A percentile compares a stretch with the other conserved stretches of the same genome.
Conservation (phyloP, 2,797 vertebrate genomes). For the Sebastes wilsoni region DNA sequence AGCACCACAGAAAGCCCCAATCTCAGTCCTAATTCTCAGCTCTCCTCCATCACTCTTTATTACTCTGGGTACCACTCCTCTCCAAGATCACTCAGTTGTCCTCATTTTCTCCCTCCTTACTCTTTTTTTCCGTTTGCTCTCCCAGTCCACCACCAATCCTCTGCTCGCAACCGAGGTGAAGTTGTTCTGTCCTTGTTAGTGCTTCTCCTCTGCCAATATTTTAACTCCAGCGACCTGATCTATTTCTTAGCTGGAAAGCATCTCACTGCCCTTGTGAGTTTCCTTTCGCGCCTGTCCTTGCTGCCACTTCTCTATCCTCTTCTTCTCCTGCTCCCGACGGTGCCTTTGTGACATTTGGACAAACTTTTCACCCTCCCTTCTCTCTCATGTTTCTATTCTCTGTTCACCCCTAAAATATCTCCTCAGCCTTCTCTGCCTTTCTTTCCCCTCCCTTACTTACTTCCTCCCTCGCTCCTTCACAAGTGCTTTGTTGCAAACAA, state of each 20-base stretch:
- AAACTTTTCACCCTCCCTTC: constrained; percentile 28
- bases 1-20: not conserved
- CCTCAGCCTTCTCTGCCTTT: constrained; percentile 8
- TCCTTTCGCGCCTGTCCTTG: not conserved
- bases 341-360: constrained; percentile 42
- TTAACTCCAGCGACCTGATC: constrained; percentile 7
- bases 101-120: constrained; percentile 30
- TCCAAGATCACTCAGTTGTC: constrained; percentile 12
- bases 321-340: constrained; percentile 1
- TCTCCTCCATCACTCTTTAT: constrained; percentile 1
- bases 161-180: constrained; percentile 24
- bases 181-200: constrained; percentile 16
- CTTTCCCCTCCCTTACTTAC: not conserved
- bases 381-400: constrained; percentile 12
- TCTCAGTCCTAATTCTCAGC: constrained; percentile 24
- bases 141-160: not conserved
- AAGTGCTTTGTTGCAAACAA: constrained; percentile 4
- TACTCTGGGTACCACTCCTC: constrained; percentile 4
- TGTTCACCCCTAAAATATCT: constrained; percentile 26
- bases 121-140: constrained; percentile 12
- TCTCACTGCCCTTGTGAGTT: constrained; percentile 17
- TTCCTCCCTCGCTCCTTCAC: not conserved
- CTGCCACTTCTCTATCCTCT: constrained; percentile 6
- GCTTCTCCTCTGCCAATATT: constrained; percentile 13
- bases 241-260: constrained; percentile 35